These are phyloP conservation scores for Osmerus eperlanus DNA, from an alignment of 2,113 vertebrate species.

Conservation along the genomic window DNA sequence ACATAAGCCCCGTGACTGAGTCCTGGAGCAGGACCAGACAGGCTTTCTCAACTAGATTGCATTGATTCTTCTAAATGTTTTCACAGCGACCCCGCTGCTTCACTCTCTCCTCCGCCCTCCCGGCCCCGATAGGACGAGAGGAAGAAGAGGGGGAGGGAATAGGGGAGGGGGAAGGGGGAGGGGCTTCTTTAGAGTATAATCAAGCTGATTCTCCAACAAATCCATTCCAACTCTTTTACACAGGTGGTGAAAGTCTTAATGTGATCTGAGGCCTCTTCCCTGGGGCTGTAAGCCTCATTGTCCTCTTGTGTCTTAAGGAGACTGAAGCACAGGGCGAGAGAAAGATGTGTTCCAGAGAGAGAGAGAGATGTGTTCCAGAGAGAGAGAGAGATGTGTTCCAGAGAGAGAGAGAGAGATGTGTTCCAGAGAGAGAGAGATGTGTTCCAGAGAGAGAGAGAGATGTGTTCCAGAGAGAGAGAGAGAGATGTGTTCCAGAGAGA, in stretches of 20 bases:
- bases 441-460: no score
- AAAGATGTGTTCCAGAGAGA: no score
- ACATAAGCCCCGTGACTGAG: slow-evolving; percentile 20
- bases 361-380: no score
- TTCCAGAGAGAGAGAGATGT: no score
- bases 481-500: no score
- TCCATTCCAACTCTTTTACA: slow-evolving; percentile 28
- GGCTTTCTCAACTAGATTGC: slow-evolving; percentile 16
- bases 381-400: no score
- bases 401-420: no score
- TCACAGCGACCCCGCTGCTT: slow-evolving; percentile 3
- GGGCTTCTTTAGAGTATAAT: slow-evolving; percentile 14
- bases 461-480: no score
- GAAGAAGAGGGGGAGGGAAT: no score
- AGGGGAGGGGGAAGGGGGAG: no score
- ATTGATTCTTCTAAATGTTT: slow-evolving; percentile 37
- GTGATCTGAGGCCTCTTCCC: slow-evolving; percentile 25
- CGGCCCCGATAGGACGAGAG: slow-evolving; percentile 13
- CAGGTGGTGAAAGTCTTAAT: slow-evolving; percentile 23
- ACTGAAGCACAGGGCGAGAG: no score
- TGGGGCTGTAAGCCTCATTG: background rate
- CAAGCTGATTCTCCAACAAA: slow-evolving; percentile 8
- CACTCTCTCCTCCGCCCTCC: slow-evolving; percentile 7
- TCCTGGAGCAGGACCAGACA: slow-evolving; percentile 16
- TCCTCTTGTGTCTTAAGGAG: background rate